Conservation (phyloP, 2,888 invertebrate genomes). For the Chymomyza amoena region DNA sequence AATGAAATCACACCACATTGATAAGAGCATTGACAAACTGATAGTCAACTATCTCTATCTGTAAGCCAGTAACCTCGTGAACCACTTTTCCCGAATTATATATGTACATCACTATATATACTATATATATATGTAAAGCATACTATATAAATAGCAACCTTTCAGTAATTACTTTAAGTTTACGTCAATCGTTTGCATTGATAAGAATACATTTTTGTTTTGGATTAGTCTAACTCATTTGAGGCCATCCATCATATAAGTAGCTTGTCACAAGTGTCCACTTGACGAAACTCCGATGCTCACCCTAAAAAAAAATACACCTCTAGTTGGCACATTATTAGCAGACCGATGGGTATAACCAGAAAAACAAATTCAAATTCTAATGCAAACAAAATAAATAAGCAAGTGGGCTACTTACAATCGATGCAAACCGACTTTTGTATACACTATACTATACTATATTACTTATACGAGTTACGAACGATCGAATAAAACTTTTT, state of each 20-base stretch:
- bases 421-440: neutral
- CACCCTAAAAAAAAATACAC: constrained; percentile 9
- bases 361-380: constrained; percentile 31
- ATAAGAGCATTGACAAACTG: neutral
- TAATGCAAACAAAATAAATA: constrained; percentile 20
- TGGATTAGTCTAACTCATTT: constrained; percentile 50
- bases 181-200: neutral
- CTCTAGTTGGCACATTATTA: constrained; percentile 23
- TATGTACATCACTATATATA: neutral
- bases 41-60: neutral
- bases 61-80: neutral
- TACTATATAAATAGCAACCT: neutral
- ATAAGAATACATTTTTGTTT: neutral
- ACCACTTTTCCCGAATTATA: neutral
- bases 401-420: constrained; percentile 15
- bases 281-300: constrained; percentile 1
- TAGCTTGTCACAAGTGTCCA: constrained; percentile 18
- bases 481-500: too few relatives aligned
- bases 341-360: constrained; percentile 33
- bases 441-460: too few relatives aligned
- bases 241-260: constrained; percentile 41
- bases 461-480: too few relatives aligned
- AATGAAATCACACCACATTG: neutral
- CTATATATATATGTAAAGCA: neutral
- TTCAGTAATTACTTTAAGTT: neutral